Percentiles rank a stretch among this genome's conserved stretches.
These are phyloP conservation scores for Brachionus plicatilis DNA, from an alignment of 1,140 invertebrate genomes.

Conservation along the genomic window DNA sequence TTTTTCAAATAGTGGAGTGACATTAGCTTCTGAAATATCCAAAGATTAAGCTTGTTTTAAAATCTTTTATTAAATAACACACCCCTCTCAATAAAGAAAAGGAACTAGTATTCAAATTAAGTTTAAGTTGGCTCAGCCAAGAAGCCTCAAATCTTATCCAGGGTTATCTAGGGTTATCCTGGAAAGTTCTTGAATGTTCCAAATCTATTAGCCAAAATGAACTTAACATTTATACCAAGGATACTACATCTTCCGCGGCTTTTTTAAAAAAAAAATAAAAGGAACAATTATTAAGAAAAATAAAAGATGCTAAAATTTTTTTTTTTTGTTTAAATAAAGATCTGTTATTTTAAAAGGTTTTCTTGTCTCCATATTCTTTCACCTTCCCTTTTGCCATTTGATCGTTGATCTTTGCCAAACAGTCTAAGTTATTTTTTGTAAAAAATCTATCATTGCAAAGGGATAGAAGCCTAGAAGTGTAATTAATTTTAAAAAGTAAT, in stretches of 20 bases:
- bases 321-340: background rate
- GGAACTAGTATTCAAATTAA: too few species aligned
- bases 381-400: background rate
- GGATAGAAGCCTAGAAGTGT: too few species aligned
- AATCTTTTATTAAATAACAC: too few species aligned
- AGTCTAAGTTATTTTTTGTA: too few species aligned
- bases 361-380: conserved; percentile 3
- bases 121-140: too few species aligned
- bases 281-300: background rate
- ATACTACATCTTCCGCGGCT: background rate
- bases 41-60: too few species aligned
- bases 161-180: too few species aligned
- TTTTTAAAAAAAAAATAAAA: background rate
- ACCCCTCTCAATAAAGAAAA: too few species aligned
- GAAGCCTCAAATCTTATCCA: too few species aligned
- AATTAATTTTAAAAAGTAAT: too few species aligned
- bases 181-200: background rate
- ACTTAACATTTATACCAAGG: background rate
- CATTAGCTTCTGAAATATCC: background rate
- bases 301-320: background rate
- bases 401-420: background rate
- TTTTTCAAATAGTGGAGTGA: background rate
- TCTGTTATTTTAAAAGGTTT: background rate
- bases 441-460: too few species aligned
- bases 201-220: background rate